Conservation (phyloP, 2,888 invertebrate species). For the Sphaerophoria taeniata region DNA sequence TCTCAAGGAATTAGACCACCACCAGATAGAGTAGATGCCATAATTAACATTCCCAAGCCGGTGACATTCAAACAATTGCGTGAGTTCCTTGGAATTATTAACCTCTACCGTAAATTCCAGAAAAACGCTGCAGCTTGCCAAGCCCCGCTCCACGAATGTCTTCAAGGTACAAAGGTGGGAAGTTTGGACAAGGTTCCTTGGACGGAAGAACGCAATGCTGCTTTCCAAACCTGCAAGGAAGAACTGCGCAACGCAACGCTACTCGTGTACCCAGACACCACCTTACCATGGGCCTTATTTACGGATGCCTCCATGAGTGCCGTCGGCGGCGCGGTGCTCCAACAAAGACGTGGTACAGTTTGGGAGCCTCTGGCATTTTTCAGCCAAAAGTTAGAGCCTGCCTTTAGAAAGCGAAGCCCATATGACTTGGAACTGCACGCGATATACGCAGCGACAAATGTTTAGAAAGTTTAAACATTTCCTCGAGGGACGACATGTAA, state of each 20-base stretch:
- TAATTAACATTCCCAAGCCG: constrained; percentile 43
- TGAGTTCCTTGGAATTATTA: constrained; percentile 48
- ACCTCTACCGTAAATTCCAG: constrained; percentile 56
- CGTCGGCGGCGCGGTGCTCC: background rate
- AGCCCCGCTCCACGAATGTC: background rate
- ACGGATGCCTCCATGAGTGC: constrained; percentile 1
- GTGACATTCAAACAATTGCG: constrained; percentile 42
- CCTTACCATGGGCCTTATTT: background rate
- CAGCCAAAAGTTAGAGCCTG: constrained; percentile 8
- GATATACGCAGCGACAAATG: background rate
- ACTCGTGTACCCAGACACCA: constrained; percentile 28
- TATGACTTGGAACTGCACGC: constrained; percentile 9
- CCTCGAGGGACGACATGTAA: background rate
- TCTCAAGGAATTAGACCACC: constrained; percentile 45
- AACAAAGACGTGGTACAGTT: constrained; percentile 1
- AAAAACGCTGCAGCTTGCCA: constrained; percentile 29
- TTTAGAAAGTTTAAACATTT: background rate
- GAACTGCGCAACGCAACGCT: constrained; percentile 1
- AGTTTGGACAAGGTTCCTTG: background rate
- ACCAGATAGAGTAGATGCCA: constrained; percentile 35
- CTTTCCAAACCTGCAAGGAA: background rate
- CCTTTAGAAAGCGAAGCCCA: constrained; percentile 6
- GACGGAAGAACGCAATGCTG: constrained; percentile 4
- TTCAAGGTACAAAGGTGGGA: background rate
- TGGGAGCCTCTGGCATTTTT: constrained; percentile 31